Evolutionary conservation across 2,113 vertebrate genomes (phyloP).

Genomic region (Kryptolebias marmoratus): DNA sequence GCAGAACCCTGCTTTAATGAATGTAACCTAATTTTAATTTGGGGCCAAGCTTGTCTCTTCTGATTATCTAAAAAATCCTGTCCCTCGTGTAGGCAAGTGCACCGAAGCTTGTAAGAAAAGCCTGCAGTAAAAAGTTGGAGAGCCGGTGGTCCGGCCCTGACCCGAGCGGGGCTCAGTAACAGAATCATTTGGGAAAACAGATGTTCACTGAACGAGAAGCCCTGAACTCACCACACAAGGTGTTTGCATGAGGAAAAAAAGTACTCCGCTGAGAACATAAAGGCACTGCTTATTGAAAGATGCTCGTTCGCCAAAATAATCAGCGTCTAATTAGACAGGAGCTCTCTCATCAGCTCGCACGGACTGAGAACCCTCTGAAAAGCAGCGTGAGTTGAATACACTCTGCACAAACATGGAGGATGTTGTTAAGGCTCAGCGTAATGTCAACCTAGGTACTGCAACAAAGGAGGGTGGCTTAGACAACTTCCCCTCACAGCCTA

Average conservation of each 20-base stretch:
- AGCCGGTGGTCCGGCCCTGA: constrained; percentile 63
- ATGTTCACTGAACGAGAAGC: constrained; percentile 69
- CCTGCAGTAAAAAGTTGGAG: constrained; percentile 31
- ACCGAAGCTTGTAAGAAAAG: constrained; percentile 24
- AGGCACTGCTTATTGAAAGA: constrained; percentile 70
- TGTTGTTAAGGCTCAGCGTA: constrained; percentile 31
- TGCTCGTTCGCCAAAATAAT: constrained; percentile 55
- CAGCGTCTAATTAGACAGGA: constrained; percentile 47
- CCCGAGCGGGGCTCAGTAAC: constrained; percentile 66
- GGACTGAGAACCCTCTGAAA: constrained; percentile 46
- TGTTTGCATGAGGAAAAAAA: constrained; percentile 78
- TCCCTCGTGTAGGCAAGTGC: constrained; percentile 20
- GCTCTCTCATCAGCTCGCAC: constrained; percentile 36
- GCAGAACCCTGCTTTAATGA: too few species aligned
- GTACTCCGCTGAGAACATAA: constrained; percentile 67
- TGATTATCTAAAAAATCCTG: too few species aligned
- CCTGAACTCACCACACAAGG: constrained; percentile 66
- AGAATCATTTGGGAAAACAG: constrained; percentile 80
- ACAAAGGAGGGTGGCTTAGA: constrained; percentile 41
- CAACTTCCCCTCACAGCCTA: constrained; percentile 23
- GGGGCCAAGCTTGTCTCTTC: too few species aligned
- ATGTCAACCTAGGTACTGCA: constrained; percentile 27
- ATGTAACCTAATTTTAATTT: too few species aligned
- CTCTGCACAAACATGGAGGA: constrained; percentile 36
- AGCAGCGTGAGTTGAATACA: constrained; percentile 29